Evolutionary conservation across 1,140 invertebrate genomes (phyloP), one percentile per base, ranked within the genome.

Genomic region (Sitophilus oryzae): DNA sequence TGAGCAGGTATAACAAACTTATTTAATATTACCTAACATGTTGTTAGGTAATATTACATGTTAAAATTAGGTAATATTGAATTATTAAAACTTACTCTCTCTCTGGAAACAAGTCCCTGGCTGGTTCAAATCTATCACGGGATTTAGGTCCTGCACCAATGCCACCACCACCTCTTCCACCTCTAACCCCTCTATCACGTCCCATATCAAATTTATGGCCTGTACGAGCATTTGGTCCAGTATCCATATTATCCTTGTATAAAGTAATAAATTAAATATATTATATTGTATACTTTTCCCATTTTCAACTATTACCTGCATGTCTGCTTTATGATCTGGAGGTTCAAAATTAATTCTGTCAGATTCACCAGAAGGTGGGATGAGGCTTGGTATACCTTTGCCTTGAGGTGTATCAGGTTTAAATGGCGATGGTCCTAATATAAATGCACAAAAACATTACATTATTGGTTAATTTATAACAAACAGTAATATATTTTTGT

Each of bases 191-290:
- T 0, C 54, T 25, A 8, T 15, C 36, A 14, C 36, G 9, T 10
- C 43, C 48, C 3, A 42, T 37, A 35, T 54, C 42, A 38, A 47
- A 48, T 25, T 52, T 56, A 35, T 53, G 49, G 8, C 15, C 49
- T 25, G 58, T 58, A 19, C 56, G 35, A 18, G 59, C 58, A 43
- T 48, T 56, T 11, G 56, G 56, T 15, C 51, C 43, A 5, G 44
- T 35, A 14, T 61, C 59, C 10, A 51, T 43, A 15, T 53, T 38
- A 22, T 61, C 56, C 15, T 58, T 48, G 25, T 47, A 19, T n/a
- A 42, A n/a, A 14, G 4, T 9, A 38, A 8, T 38, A 38, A 38
- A 44, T n/a, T n/a, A n/a, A n/a, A n/a, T n/a, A n/a, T n/a, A n/a
- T n/a, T n/a, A n/a, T n/a, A n/a, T n/a, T n/a, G n/a, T n/a, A n/a